Conservation (phyloP, 1,140 invertebrate species). For the Magallana angulata region DNA sequence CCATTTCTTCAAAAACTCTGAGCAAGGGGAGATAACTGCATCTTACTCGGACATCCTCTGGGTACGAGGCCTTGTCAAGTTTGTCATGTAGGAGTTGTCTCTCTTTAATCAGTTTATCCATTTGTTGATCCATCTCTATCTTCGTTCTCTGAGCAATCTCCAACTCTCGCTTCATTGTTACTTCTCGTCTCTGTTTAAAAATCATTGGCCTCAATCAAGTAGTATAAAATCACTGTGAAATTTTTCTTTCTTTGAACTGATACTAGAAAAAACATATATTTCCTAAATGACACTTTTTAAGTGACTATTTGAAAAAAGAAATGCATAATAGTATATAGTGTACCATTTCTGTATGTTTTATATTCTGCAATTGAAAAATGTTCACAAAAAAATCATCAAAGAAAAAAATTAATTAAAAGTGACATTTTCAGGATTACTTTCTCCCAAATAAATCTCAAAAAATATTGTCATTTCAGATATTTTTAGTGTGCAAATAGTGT, state of each 20-base stretch:
- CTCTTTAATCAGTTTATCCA: conserved; percentile 71
- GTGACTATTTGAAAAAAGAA: no score
- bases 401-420: no score
- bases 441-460: no score
- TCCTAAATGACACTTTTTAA: no score
- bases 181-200: conserved; percentile 54
- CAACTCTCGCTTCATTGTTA: conserved; percentile 66
- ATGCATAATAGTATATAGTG: no score
- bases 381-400: no score
- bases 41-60: conserved; percentile 69
- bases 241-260: background rate
- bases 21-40: background rate
- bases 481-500: no score
- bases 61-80: conserved; percentile 63
- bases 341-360: no score
- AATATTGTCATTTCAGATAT: no score
- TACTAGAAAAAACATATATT: no score
- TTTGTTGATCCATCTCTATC: conserved; percentile 88
- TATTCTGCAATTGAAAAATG: no score
- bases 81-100: conserved; percentile 66
- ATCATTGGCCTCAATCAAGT: background rate
- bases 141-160: conserved; percentile 85
- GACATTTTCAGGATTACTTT: no score
- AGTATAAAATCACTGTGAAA: background rate
- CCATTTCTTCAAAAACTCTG: background rate